A percentile compares a stretch with the other conserved stretches of the same genome.
phyloP scores from a whole-genome alignment of 2,888 invertebrate genomes.

The Phragmatobia fuliginosa region DNA sequence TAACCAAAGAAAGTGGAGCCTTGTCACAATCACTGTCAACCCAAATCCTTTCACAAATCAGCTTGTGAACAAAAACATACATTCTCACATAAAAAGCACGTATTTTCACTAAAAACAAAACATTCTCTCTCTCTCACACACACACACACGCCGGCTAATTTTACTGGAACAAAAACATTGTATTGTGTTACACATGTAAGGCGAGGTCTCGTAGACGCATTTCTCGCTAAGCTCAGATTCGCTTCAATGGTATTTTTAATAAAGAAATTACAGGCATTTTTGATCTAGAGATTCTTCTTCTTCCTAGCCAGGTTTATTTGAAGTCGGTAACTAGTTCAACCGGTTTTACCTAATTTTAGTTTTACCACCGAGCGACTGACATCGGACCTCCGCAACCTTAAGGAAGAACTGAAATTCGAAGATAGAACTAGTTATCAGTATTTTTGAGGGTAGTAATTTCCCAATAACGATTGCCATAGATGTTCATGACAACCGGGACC shows the following conservation, averaged over 20 bases:
- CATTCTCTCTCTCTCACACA: slow-evolving; percentile 33
- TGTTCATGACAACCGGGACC: no score
- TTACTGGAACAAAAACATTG: slow-evolving; percentile 49
- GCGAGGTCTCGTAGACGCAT: slow-evolving; percentile 22
- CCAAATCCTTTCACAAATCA: slow-evolving; percentile 6
- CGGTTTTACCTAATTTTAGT: no score
- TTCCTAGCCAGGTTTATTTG: no score
- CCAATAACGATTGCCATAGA: no score
- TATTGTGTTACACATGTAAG: slow-evolving; percentile 43
- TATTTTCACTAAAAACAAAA: slow-evolving; percentile 48
- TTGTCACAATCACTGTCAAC: slow-evolving; percentile 7
- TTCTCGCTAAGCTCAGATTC: slow-evolving; percentile 21
- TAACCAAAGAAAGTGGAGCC: slow-evolving; percentile 16
- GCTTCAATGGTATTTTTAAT: neutral
- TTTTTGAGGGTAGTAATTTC: no score
- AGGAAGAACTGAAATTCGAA: no score
- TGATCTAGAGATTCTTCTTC: no score
- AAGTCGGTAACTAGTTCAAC: no score
- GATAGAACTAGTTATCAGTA: no score
- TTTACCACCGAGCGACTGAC: no score
- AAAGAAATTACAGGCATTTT: no score
- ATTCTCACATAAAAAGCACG: slow-evolving; percentile 34
- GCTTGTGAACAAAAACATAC: slow-evolving; percentile 15
- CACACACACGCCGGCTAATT: slow-evolving; percentile 47
- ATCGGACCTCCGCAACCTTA: no score